Percentiles rank a stretch among this genome's conserved stretches.
phyloP scores from a whole-genome alignment of 2,888 invertebrate species.

The Nematopogon swammerdamellus region DNA sequence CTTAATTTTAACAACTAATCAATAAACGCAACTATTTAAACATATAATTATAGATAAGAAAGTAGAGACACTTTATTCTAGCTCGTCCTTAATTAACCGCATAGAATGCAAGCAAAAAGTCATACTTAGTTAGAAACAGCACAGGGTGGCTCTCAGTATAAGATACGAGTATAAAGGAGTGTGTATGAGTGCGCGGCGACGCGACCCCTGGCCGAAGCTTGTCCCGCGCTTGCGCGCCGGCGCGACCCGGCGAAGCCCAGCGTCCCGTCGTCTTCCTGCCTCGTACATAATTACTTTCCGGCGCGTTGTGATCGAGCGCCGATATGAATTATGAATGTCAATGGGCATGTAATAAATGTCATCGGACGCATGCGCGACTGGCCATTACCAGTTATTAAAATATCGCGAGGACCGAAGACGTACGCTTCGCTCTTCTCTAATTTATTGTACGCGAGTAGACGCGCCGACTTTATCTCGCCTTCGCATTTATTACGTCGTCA shows the following conservation, averaged over 20 bases:
- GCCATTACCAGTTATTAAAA: conserved; percentile 55
- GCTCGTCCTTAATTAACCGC: no score
- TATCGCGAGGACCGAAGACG: conserved; percentile 49
- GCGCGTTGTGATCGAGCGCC: conserved; percentile 23
- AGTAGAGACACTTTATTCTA: no score
- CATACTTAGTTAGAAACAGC: no score
- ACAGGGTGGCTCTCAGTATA: no score
- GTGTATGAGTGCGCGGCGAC: no score
- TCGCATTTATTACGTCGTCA: conserved; percentile 2
- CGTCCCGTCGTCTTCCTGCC: background rate
- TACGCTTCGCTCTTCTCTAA: conserved; percentile 42
- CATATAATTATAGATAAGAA: no score
- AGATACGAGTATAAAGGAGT: no score
- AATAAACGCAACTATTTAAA: no score
- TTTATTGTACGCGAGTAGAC: background rate
- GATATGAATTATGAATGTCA: conserved; percentile 45
- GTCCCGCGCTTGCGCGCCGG: no score
- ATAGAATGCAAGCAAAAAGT: no score
- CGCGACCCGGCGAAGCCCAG: background rate
- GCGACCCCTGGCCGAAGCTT: no score
- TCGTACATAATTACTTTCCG: conserved; percentile 2
- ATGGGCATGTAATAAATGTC: conserved; percentile 48
- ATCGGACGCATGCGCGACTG: conserved; percentile 41
- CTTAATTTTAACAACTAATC: no score
- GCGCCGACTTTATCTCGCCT: background rate